Evolutionary conservation across 2,797 vertebrate species (phyloP).

Genomic region (Loris lydekkerianus): DNA sequence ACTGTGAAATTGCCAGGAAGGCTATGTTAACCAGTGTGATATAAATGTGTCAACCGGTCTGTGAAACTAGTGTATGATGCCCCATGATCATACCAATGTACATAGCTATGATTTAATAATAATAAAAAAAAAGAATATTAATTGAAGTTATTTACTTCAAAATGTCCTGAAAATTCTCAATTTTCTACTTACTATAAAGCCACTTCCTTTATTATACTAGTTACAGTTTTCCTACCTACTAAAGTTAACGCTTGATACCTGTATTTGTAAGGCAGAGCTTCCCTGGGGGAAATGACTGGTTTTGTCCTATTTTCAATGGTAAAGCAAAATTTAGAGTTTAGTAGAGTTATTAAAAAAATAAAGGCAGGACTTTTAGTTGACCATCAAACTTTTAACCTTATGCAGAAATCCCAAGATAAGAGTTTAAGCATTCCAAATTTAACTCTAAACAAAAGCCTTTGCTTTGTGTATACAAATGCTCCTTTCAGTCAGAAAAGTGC

Average conservation of each 20-base stretch:
- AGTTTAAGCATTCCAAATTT: conserved; percentile 86
- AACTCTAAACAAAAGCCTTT: conserved; percentile 87
- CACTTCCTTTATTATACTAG: conserved; percentile 44
- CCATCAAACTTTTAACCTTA: conserved; percentile 87
- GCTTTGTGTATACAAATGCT: conserved; percentile 87
- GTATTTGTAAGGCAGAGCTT: conserved; percentile 5
- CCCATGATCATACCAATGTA: no score
- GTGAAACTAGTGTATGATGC: no score
- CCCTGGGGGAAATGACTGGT: conserved; percentile 64
- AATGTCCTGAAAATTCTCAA: conserved; percentile 57
- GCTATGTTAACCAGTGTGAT: no score
- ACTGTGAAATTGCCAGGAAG: no score
- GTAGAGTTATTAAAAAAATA: conserved; percentile 53
- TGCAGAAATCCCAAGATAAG: conserved; percentile 79
- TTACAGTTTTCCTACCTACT: conserved; percentile 11
- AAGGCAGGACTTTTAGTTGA: conserved; percentile 80
- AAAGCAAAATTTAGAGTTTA: conserved; percentile 51
- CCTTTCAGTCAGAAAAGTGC: conserved; percentile 88
- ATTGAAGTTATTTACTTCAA: conserved; percentile 56
- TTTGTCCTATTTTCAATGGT: conserved; percentile 68
- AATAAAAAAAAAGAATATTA: conserved; percentile 17
- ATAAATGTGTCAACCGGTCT: no score
- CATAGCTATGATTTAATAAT: no score
- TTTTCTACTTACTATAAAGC: conserved; percentile 41
- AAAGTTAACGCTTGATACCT: conserved; percentile 49